These are phyloP conservation scores for Temnothorax rugatulus DNA, from an alignment of 2,888 invertebrate species.

Conservation along the genomic window DNA sequence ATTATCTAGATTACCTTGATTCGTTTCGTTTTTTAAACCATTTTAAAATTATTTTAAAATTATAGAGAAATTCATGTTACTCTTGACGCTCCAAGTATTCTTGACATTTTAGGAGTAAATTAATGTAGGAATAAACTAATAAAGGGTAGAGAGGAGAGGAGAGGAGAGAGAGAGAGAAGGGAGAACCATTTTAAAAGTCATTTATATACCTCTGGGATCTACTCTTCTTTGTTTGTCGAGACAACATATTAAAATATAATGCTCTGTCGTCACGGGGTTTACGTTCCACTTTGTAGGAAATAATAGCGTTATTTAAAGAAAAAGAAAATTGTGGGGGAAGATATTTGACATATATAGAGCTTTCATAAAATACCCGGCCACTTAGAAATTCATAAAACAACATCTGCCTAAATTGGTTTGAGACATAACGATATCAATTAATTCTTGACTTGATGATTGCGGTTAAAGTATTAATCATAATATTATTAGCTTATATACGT, in stretches of 20 bases:
- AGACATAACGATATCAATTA: too few relatives aligned
- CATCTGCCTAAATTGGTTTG: background rate
- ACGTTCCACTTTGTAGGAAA: background rate
- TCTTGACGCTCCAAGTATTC: background rate
- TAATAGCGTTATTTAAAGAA: conserved; percentile 10
- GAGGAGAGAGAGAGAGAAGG: background rate
- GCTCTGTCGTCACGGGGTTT: background rate
- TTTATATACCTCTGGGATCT: background rate
- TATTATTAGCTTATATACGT: too few relatives aligned
- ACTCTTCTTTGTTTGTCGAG: background rate
- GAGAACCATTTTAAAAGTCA: conserved; percentile 10
- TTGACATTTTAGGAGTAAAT: background rate
- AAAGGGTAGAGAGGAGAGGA: background rate
- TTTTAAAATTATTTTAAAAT: conserved; percentile 17
- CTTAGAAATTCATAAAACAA: background rate
- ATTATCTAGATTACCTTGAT: too few relatives aligned
- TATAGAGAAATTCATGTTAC: background rate
- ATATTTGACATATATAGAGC: background rate
- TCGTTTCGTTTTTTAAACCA: background rate
- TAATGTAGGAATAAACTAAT: background rate
- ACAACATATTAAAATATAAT: conserved; percentile 17
- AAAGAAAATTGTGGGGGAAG: background rate
- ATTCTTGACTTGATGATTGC: too few relatives aligned
- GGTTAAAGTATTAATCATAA: too few relatives aligned
- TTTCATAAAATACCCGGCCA: background rate